These are phyloP conservation scores for Orchesellides sinensis DNA, from an alignment of 2,888 invertebrate genomes.

Conservation along the genomic window DNA sequence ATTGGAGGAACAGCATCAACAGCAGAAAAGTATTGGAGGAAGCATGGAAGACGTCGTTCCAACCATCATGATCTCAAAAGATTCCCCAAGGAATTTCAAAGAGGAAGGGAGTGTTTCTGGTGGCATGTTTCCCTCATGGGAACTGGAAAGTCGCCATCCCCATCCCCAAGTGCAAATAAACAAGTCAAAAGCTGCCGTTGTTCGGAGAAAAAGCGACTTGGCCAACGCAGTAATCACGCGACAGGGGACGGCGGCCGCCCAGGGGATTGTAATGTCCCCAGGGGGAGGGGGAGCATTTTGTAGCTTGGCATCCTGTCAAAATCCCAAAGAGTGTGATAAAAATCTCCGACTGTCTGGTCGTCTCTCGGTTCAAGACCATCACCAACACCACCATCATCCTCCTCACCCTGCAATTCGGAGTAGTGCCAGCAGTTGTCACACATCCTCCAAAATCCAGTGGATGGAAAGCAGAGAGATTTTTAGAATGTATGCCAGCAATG, in stretches of 20 bases:
- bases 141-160: background rate
- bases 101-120: too few species aligned
- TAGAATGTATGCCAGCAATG: constrained; percentile 63
- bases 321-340: constrained; percentile 61
- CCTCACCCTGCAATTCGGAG: background rate
- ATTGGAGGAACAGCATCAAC: background rate
- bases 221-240: constrained; percentile 68
- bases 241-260: background rate
- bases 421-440: background rate
- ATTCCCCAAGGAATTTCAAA: background rate
- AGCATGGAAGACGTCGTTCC: background rate
- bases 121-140: constrained; percentile 14
- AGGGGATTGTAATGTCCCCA: constrained; percentile 3
- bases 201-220: constrained; percentile 73
- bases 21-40: constrained; percentile 10
- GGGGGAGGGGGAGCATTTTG: too few species aligned
- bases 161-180: background rate
- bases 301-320: constrained; percentile 28
- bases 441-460: constrained; percentile 64
- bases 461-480: constrained; percentile 74
- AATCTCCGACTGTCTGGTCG: constrained; percentile 15
- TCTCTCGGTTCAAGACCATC: constrained; percentile 14
- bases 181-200: constrained; percentile 65
- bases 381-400: constrained; percentile 27
- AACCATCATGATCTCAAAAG: constrained; percentile 21